These are phyloP conservation scores for Choloepus hoffmanni DNA, from an alignment of 2,113 vertebrate genomes.

Conservation along the genomic window DNA sequence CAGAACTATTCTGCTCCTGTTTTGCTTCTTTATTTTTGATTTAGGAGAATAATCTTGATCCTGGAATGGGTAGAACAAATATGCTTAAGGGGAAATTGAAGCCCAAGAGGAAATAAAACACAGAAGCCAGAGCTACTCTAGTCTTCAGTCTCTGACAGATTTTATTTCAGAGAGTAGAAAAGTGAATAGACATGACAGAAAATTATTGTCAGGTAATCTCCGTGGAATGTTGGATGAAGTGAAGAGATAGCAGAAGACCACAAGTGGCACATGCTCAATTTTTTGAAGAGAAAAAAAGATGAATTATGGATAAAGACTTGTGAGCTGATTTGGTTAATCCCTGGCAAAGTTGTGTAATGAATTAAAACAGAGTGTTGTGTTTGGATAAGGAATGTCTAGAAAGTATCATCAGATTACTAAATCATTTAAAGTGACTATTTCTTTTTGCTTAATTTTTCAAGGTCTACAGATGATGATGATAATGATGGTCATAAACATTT, in stretches of 20 bases:
- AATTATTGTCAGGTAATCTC: background rate
- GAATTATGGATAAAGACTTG: constrained; percentile 35
- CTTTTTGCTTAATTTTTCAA: constrained; percentile 26
- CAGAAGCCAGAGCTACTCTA: background rate
- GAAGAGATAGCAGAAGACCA: background rate
- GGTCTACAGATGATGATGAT: background rate
- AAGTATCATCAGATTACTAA: background rate
- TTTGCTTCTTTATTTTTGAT: constrained; percentile 44
- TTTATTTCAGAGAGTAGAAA: background rate
- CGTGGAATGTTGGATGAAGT: background rate
- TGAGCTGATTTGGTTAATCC: background rate
- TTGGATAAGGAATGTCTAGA: background rate
- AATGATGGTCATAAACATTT: background rate
- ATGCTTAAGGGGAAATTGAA: background rate
- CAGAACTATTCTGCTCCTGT: background rate
- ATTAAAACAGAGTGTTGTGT: background rate
- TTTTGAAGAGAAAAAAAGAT: constrained; percentile 26
- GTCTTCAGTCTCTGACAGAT: background rate
- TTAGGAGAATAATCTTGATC: constrained; percentile 11
- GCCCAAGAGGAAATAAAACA: background rate
- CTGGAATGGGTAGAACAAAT: background rate
- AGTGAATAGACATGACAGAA: background rate
- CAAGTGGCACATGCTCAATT: background rate
- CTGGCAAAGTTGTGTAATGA: background rate
- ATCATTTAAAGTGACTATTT: background rate